Evolutionary conservation across 2,113 vertebrate genomes (phyloP).

Genomic region (Pedionomus torquatus): DNA sequence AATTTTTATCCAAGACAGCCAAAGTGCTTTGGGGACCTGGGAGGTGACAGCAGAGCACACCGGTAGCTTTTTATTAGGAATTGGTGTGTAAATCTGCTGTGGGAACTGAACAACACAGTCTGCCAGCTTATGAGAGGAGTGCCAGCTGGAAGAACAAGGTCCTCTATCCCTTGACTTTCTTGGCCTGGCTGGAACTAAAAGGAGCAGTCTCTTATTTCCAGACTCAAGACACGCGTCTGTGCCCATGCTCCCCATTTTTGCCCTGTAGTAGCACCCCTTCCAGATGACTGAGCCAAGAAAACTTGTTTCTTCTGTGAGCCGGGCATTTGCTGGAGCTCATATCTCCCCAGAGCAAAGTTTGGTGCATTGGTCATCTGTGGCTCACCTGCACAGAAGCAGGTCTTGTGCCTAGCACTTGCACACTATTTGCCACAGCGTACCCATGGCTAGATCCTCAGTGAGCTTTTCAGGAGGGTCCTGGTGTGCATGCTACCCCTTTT

Average conservation of each 20-base stretch:
- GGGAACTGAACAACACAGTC: background rate
- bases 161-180: background rate
- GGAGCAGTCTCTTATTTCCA: background rate
- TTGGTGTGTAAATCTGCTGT: background rate
- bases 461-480: background rate
- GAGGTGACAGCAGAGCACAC: background rate
- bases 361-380: background rate
- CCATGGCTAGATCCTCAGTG: background rate
- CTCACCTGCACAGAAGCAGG: background rate
- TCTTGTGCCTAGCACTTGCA: background rate
- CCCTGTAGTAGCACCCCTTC: background rate
- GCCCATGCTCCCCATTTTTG: background rate
- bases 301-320: background rate
- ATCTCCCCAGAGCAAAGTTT: background rate
- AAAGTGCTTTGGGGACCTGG: background rate
- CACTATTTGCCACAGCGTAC: background rate
- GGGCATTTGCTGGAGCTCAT: background rate
- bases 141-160: background rate
- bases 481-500: background rate
- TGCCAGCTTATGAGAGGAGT: background rate
- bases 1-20: conserved; percentile 13
- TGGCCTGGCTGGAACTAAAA: background rate
- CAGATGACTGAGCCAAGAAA: background rate
- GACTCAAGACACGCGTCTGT: background rate
- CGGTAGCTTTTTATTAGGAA: background rate